These are phyloP conservation scores for Nomada fucata DNA, from an alignment of 2,888 invertebrate genomes.

Conservation along the genomic window DNA sequence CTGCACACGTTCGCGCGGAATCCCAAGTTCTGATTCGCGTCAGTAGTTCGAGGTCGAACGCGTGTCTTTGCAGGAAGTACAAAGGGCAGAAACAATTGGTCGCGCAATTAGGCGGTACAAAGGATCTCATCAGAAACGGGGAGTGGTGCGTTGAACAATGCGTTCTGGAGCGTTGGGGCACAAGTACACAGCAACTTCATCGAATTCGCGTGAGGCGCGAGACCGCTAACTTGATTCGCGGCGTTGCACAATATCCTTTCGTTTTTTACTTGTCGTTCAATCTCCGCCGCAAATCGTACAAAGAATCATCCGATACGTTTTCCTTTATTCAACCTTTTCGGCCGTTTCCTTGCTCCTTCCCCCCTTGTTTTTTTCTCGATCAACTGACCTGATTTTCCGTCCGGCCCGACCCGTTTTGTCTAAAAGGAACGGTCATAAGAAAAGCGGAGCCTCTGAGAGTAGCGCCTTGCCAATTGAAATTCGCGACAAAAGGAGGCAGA, in stretches of 20 bases:
- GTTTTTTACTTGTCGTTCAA: neutral
- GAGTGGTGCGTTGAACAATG: conserved; percentile 36
- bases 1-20: neutral
- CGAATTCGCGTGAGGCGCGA: neutral
- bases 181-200: conserved; percentile 1
- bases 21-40: conserved; percentile 5
- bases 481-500: conserved; percentile 63
- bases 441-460: conserved; percentile 40
- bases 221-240: neutral
- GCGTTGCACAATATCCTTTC: no score
- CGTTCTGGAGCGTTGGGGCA: neutral
- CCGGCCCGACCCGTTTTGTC: conserved; percentile 37
- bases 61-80: conserved; percentile 24
- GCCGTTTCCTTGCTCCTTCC: neutral
- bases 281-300: neutral
- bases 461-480: conserved; percentile 69
- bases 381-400: conserved; percentile 62
- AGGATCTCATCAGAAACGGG: conserved; percentile 27
- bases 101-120: conserved; percentile 49
- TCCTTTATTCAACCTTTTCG: neutral
- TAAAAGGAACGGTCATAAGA: conserved; percentile 22
- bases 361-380: conserved; percentile 37
- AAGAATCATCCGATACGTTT: neutral
- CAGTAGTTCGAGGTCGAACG: conserved; percentile 6
- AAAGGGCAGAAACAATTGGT: conserved; percentile 45